Evolutionary conservation across 1,140 invertebrate species (phyloP).

Genomic region (Parasteatoda tepidariorum): DNA sequence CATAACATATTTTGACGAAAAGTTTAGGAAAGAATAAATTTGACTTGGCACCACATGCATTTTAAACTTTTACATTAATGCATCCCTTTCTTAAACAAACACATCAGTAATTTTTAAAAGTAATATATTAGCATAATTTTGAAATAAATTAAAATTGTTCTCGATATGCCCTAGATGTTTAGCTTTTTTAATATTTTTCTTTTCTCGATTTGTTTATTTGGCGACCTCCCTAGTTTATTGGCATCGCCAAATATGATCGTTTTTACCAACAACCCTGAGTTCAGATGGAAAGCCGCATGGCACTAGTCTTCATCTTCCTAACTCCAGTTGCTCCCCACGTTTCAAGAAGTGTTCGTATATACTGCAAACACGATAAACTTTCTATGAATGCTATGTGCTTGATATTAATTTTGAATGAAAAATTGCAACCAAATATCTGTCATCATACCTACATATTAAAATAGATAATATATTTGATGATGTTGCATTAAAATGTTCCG

Average conservation of each 20-base stretch:
- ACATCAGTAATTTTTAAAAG: neutral
- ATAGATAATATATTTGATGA: too few relatives aligned
- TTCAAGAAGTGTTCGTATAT: neutral
- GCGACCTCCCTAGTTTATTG: neutral
- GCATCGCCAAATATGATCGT: slow-evolving; percentile 16
- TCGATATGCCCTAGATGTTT: neutral
- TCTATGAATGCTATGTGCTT: too few relatives aligned
- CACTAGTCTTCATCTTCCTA: slow-evolving; percentile 52
- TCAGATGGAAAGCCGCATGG: slow-evolving; percentile 54
- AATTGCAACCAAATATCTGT: too few relatives aligned
- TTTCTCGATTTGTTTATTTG: neutral
- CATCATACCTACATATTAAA: too few relatives aligned
- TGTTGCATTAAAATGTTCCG: too few relatives aligned
- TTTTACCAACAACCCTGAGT: slow-evolving; percentile 14
- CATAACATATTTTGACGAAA: too few relatives aligned
- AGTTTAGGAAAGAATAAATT: too few relatives aligned
- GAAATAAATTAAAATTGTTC: neutral
- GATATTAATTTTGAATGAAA: too few relatives aligned
- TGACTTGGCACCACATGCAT: too few relatives aligned
- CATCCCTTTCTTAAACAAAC: too few relatives aligned
- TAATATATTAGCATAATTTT: neutral
- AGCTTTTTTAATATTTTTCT: neutral
- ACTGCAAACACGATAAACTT: too few relatives aligned
- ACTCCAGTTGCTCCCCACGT: slow-evolving; percentile 14
- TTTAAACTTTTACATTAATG: too few relatives aligned